Conservation (phyloP, 2,113 vertebrate species). For the Rattus rattus region DNA sequence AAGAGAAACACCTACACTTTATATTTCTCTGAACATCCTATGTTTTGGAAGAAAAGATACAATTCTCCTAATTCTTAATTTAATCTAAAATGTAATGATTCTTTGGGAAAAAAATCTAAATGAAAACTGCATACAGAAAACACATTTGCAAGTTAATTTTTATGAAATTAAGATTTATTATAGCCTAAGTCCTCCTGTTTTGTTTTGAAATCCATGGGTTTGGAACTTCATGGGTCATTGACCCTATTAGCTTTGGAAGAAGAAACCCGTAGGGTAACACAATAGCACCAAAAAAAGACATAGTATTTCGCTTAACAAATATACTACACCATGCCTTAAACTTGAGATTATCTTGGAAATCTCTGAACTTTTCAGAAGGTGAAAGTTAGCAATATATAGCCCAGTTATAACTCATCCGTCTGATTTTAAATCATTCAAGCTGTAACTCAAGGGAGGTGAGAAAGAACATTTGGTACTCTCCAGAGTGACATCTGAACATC, state of each 20-base stretch:
- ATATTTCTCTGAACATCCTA: slow-evolving; percentile 18
- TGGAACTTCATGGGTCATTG: slow-evolving; percentile 28
- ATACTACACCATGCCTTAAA: neutral
- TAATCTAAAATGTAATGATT: slow-evolving; percentile 6
- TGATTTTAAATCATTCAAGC: slow-evolving; percentile 20
- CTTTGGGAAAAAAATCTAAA: neutral
- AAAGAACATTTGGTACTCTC: slow-evolving; percentile 56
- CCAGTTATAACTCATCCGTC: neutral
- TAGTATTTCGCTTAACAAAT: neutral
- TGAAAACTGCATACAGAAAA: slow-evolving; percentile 4
- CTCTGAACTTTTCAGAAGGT: slow-evolving; percentile 22
- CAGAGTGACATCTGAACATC: slow-evolving; percentile 3
- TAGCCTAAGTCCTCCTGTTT: neutral
- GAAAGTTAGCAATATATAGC: neutral
- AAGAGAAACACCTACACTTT: slow-evolving; percentile 33
- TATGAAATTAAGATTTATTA: slow-evolving; percentile 30
- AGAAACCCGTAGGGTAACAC: neutral
- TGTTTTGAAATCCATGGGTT: neutral
- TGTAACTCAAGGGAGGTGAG: slow-evolving; percentile 42
- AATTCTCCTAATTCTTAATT: slow-evolving; percentile 48
- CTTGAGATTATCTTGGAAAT: slow-evolving; percentile 47
- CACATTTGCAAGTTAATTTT: neutral
- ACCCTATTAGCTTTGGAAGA: neutral
- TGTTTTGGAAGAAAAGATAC: slow-evolving; percentile 31
- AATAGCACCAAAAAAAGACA: slow-evolving; percentile 15